A percentile compares a stretch with the other conserved stretches of the same genome.
These are phyloP conservation scores for Polyploca ridens DNA, from an alignment of 2,888 invertebrate species.

Conservation along the genomic window DNA sequence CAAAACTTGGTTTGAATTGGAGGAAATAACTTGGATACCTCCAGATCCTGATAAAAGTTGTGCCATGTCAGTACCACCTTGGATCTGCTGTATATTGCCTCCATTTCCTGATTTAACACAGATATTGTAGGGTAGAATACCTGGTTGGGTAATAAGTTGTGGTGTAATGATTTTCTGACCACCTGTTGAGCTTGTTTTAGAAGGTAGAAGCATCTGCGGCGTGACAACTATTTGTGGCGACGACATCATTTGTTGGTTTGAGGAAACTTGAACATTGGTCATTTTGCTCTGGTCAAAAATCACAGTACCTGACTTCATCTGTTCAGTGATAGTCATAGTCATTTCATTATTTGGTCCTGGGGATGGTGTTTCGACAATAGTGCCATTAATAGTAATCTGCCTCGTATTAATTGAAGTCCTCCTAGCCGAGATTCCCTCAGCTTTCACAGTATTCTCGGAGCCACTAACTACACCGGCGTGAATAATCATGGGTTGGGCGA, in stretches of 20 bases:
- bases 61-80: conserved; percentile 72
- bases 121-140: conserved; percentile 77
- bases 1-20: conserved; percentile 79
- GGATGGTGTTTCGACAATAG: conserved; percentile 82
- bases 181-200: conserved; percentile 66
- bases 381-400: conserved; percentile 82
- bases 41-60: conserved; percentile 75
- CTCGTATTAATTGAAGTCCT: conserved; percentile 81
- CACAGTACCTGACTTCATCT: conserved; percentile 78
- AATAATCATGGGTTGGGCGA: conserved; percentile 80
- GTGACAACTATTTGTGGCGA: conserved; percentile 82
- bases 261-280: conserved; percentile 76
- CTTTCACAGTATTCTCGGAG: conserved; percentile 74
- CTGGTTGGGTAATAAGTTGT: conserved; percentile 77
- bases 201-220: conserved; percentile 78
- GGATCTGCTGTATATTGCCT: conserved; percentile 76
- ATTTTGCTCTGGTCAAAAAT: conserved; percentile 79
- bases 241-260: conserved; percentile 74
- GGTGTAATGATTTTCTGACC: conserved; percentile 75
- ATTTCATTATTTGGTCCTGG: conserved; percentile 79
- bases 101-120: conserved; percentile 78
- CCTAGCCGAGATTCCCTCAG: conserved; percentile 78
- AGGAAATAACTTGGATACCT: conserved; percentile 81
- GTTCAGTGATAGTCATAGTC: conserved; percentile 81
- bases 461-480: conserved; percentile 78